phyloP scores from a whole-genome alignment of 2,797 vertebrate species.

The Buphagus erythrorhynchus region DNA sequence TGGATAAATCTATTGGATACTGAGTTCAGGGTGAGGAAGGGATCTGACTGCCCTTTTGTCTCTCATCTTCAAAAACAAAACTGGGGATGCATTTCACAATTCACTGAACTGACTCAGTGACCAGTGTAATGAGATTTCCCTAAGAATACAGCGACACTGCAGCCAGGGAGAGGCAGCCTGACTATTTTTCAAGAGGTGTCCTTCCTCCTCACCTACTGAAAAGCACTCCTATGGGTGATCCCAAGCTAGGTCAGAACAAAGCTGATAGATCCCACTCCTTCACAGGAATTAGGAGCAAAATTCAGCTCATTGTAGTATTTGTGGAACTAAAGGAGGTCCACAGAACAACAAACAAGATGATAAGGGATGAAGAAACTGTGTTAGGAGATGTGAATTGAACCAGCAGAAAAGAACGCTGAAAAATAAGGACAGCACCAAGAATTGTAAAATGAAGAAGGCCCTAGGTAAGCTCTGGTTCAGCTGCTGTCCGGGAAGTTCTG shows the following conservation, averaged over 20 bases:
- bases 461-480: not conserved
- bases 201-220: not conserved
- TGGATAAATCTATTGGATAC: not conserved
- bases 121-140: not conserved
- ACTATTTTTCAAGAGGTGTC: not conserved
- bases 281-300: not conserved
- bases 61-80: not conserved
- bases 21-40: not conserved
- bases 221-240: not conserved
- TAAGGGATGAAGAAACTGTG: not conserved
- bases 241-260: not conserved
- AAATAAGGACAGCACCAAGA: not conserved
- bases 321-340: not conserved
- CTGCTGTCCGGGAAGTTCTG: not conserved
- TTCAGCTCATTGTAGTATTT: not conserved
- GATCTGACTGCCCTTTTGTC: not conserved
- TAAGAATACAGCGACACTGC: not conserved
- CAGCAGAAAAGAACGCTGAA: not conserved
- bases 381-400: not conserved
- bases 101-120: constrained; percentile 1
- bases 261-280: not conserved
- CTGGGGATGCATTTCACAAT: not conserved
- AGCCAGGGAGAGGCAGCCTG: not conserved
- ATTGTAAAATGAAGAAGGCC: not conserved
- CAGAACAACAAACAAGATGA: not conserved